These are phyloP conservation scores for Micrasema minimum DNA, from an alignment of 1,140 invertebrate species.

Conservation along the genomic window DNA sequence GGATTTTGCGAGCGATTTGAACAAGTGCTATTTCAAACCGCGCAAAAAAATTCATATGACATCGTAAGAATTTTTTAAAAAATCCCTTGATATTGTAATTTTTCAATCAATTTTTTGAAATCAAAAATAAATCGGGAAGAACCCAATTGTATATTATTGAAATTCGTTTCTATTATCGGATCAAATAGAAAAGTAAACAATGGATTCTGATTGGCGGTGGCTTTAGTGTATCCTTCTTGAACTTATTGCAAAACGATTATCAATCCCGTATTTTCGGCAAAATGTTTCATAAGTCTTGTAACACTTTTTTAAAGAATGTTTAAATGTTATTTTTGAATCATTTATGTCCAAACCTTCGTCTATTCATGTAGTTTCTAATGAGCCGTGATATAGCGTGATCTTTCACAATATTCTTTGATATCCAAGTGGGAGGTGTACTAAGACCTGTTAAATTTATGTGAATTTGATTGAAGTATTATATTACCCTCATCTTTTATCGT, in stretches of 20 bases:
- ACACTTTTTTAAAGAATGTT: neutral
- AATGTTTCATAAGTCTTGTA: neutral
- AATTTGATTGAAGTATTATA: constrained; percentile 16
- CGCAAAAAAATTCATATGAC: no score
- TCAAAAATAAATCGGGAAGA: no score
- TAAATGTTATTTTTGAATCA: neutral
- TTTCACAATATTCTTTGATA: neutral
- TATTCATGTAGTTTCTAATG: no score
- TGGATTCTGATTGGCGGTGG: neutral
- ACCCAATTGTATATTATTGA: no score
- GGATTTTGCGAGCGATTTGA: no score
- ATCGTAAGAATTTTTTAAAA: no score
- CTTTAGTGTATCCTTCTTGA: neutral
- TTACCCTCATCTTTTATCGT: constrained; percentile 5
- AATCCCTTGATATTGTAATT: no score
- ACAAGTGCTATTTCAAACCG: no score
- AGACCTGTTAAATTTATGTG: constrained; percentile 27
- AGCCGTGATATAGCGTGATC: constrained; percentile 18
- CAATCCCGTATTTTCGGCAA: neutral
- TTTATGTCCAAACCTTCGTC: no score
- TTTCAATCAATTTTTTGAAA: no score
- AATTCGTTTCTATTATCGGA: no score
- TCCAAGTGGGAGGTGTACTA: constrained; percentile 18
- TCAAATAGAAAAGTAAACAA: no score
- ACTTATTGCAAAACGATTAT: neutral